Conservation (phyloP, 2,113 vertebrate species). For the Uria aalge region DNA sequence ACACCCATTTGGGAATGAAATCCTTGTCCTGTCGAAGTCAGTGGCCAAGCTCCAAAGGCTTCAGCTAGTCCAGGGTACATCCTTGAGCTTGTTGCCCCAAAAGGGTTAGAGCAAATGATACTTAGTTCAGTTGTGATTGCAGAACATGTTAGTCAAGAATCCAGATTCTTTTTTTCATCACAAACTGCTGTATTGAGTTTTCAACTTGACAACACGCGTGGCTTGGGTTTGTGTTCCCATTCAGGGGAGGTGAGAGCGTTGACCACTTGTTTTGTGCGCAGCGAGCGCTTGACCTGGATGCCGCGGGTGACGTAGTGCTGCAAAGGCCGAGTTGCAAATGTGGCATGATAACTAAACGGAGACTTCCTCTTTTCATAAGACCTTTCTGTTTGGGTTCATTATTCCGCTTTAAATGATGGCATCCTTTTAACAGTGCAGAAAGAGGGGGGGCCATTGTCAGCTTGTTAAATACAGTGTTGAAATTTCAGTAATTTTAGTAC, state of each 20-base stretch:
- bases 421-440: background rate
- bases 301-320: fast-evolving
- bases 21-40: background rate
- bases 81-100: background rate
- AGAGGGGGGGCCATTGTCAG: background rate
- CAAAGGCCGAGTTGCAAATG: background rate
- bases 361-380: background rate
- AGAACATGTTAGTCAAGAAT: background rate
- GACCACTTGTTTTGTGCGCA: fast-evolving
- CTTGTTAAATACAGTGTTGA: background rate
- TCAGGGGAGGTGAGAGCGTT: fast-evolving
- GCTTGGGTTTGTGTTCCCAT: background rate
- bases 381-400: background rate
- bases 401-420: background rate
- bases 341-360: background rate
- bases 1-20: background rate
- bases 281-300: too few relatives aligned
- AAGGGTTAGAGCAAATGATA: background rate
- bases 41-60: fast-evolving
- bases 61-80: background rate
- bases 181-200: background rate
- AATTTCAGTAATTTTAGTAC: background rate
- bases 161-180: background rate
- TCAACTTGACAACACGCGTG: background rate
- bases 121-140: background rate